A percentile compares a stretch with the other conserved stretches of the same genome.
These are phyloP conservation scores for Nothoprocta pentlandii DNA, from an alignment of 2,113 vertebrate species.

Conservation along the genomic window DNA sequence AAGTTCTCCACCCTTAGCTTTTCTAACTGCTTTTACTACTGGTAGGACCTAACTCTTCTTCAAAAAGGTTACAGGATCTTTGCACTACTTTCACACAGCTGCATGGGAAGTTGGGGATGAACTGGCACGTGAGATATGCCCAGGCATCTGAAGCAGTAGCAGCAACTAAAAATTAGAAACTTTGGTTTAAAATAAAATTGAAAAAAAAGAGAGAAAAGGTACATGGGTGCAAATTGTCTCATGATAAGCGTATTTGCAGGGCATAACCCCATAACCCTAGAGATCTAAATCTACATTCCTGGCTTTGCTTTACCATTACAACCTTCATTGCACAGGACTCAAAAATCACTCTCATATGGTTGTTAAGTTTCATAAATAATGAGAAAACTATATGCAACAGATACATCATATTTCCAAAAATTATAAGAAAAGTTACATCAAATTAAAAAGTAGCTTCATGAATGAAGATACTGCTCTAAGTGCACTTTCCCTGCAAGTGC, in stretches of 20 bases:
- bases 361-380: slow-evolving; percentile 88
- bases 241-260: slow-evolving; percentile 61
- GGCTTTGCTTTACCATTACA: slow-evolving; percentile 75
- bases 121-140: slow-evolving; percentile 31
- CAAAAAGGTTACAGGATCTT: slow-evolving; percentile 3
- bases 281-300: slow-evolving; percentile 63
- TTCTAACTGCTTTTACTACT: background rate
- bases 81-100: slow-evolving; percentile 17
- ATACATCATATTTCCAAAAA: slow-evolving; percentile 78
- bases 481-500: slow-evolving; percentile 95
- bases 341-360: slow-evolving; percentile 79
- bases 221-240: slow-evolving; percentile 68
- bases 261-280: slow-evolving; percentile 55
- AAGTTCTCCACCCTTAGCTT: slow-evolving; percentile 17
- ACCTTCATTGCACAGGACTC: slow-evolving; percentile 82
- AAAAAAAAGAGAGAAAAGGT: slow-evolving; percentile 59
- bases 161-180: slow-evolving; percentile 72
- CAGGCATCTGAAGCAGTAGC: slow-evolving; percentile 68
- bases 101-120: background rate
- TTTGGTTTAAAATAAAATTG: slow-evolving; percentile 76
- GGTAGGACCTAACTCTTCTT: slow-evolving; percentile 34
- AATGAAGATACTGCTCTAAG: slow-evolving; percentile 86
- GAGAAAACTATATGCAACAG: slow-evolving; percentile 83
- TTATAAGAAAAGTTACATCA: slow-evolving; percentile 86
- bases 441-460: slow-evolving; percentile 90